These are phyloP conservation scores for Xyrichtys novacula DNA, from an alignment of 2,797 vertebrate genomes.

Conservation along the genomic window DNA sequence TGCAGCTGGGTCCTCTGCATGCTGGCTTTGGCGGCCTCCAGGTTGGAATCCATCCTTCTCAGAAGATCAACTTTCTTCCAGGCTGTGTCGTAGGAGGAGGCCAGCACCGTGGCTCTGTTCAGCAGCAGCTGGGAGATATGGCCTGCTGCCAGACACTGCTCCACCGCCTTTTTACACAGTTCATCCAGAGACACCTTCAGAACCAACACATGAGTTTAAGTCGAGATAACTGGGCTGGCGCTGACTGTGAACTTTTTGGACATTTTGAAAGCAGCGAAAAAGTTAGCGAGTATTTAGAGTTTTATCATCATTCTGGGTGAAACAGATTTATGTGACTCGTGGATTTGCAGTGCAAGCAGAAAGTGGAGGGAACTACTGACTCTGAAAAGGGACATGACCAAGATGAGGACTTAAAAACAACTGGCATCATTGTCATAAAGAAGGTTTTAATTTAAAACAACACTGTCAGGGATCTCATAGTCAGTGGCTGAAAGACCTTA, in stretches of 20 bases:
- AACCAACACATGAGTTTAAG: neutral
- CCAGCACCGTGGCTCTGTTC: slow-evolving; percentile 94
- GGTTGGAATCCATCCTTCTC: slow-evolving; percentile 91
- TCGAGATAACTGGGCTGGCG: neutral
- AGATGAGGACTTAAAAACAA: too few species aligned
- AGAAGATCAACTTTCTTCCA: slow-evolving; percentile 98
- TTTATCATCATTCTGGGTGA: too few species aligned
- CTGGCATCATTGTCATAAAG: too few species aligned
- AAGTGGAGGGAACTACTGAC: too few species aligned
- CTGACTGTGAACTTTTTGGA: neutral
- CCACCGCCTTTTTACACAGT: slow-evolving; percentile 94
- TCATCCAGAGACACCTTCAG: slow-evolving; percentile 93
- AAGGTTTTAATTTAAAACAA: too few species aligned
- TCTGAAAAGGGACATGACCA: too few species aligned
- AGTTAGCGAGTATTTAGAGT: too few species aligned
- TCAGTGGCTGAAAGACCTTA: too few species aligned
- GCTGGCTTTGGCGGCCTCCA: slow-evolving; percentile 94
- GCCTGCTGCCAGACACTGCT: slow-evolving; percentile 93
- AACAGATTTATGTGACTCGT: too few species aligned
- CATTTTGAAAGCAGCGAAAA: too few species aligned
- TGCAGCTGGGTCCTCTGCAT: slow-evolving; percentile 95
- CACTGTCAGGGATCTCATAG: too few species aligned
- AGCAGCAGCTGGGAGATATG: slow-evolving; percentile 93
- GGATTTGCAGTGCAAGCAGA: too few species aligned
- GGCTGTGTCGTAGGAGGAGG: slow-evolving; percentile 94